phyloP scores from a whole-genome alignment of 2,888 invertebrate genomes.

The Xanthorhoe designata region DNA sequence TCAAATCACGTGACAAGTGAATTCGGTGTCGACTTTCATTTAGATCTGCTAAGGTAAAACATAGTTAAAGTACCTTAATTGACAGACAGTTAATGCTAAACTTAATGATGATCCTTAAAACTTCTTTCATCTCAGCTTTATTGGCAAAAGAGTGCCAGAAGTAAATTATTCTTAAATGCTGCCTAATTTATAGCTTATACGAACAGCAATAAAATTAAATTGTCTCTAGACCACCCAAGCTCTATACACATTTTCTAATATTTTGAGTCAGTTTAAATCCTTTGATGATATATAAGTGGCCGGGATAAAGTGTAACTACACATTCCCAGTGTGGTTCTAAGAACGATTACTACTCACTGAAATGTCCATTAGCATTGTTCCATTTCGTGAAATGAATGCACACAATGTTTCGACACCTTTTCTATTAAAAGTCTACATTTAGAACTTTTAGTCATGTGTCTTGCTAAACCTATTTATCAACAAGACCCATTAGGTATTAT shows the following conservation, averaged over 20 bases:
- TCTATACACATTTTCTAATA: not conserved
- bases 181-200: not conserved
- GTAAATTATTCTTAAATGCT: not conserved
- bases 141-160: not conserved
- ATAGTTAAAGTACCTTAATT: too few relatives aligned
- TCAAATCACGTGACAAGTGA: too few relatives aligned
- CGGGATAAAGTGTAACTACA: not conserved
- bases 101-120: too few relatives aligned
- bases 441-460: too few relatives aligned
- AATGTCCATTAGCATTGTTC: conserved; percentile 40
- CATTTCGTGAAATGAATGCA: conserved; percentile 31
- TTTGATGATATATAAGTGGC: not conserved
- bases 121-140: too few relatives aligned
- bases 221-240: not conserved
- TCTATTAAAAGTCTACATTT: conserved; percentile 5
- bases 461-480: too few relatives aligned
- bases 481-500: too few relatives aligned
- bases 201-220: not conserved
- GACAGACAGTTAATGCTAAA: too few relatives aligned
- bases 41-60: too few relatives aligned
- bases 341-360: conserved; percentile 21
- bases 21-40: too few relatives aligned
- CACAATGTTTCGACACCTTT: conserved; percentile 14
- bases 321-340: conserved; percentile 3
- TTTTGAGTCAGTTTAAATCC: not conserved